Evolutionary conservation across 2,888 invertebrate genomes (phyloP).

Genomic region (Bruchidius siliquastri): DNA sequence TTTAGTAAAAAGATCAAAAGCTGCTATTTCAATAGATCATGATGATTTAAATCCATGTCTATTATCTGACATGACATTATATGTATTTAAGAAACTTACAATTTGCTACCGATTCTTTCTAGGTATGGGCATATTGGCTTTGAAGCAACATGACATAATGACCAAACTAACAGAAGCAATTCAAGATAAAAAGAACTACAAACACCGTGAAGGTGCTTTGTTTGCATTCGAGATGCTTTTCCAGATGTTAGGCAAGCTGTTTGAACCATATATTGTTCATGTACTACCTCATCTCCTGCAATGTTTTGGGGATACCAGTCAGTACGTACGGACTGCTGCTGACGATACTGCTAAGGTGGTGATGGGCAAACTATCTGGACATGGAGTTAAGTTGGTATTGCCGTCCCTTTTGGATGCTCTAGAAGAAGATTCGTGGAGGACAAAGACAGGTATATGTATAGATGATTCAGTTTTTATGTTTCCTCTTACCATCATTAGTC

Average conservation of each 20-base stretch:
- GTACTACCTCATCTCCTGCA: slow-evolving; percentile 90
- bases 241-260: slow-evolving; percentile 88
- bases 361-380: slow-evolving; percentile 90
- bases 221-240: slow-evolving; percentile 98
- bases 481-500: background rate
- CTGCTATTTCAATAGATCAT: too few relatives aligned
- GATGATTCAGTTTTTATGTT: slow-evolving; percentile 7
- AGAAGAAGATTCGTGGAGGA: slow-evolving; percentile 98
- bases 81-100: too few relatives aligned
- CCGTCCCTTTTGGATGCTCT: slow-evolving; percentile 89
- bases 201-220: slow-evolving; percentile 90
- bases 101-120: background rate
- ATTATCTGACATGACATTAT: too few relatives aligned
- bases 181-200: slow-evolving; percentile 94
- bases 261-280: slow-evolving; percentile 98
- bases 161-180: slow-evolving; percentile 87
- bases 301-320: slow-evolving; percentile 93
- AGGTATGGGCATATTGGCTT: slow-evolving; percentile 80
- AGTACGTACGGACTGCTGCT: slow-evolving; percentile 92
- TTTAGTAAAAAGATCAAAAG: too few relatives aligned
- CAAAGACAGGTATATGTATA: slow-evolving; percentile 74
- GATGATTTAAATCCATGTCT: too few relatives aligned
- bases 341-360: slow-evolving; percentile 96
- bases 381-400: slow-evolving; percentile 95
- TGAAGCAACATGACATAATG: slow-evolving; percentile 96